phyloP scores from a whole-genome alignment of 2,888 invertebrate genomes.

The Ornithoptera priamus region DNA sequence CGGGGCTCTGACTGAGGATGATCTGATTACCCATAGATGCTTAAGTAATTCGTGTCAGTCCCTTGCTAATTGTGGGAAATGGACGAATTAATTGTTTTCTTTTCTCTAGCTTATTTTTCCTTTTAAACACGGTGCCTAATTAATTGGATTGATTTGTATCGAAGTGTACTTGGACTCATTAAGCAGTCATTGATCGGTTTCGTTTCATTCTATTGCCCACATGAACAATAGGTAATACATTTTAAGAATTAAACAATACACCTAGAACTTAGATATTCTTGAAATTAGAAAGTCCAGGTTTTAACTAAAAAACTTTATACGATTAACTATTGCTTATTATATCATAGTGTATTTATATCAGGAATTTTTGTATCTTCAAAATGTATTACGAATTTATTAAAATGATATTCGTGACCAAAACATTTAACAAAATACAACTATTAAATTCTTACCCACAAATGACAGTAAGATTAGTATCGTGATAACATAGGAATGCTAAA shows the following conservation, averaged over 20 bases:
- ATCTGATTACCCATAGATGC: slow-evolving; percentile 64
- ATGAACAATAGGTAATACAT: neutral
- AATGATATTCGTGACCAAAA: too few species aligned
- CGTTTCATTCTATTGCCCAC: slow-evolving; percentile 13
- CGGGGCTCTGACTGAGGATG: slow-evolving; percentile 42
- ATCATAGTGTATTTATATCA: too few species aligned
- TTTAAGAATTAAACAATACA: neutral
- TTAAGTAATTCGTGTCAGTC: slow-evolving; percentile 69
- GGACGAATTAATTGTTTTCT: slow-evolving; percentile 73
- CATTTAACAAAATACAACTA: too few species aligned
- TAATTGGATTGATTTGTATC: slow-evolving; percentile 44
- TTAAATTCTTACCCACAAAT: too few species aligned
- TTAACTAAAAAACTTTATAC: too few species aligned
- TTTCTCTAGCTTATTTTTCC: slow-evolving; percentile 58
- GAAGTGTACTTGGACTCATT: slow-evolving; percentile 36
- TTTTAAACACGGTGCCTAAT: slow-evolving; percentile 44
- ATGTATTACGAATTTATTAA: too few species aligned
- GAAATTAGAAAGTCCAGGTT: too few species aligned
- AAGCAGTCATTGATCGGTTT: slow-evolving; percentile 33
- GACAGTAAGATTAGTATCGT: too few species aligned
- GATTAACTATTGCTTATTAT: too few species aligned
- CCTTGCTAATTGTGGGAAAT: slow-evolving; percentile 73
- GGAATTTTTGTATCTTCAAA: too few species aligned
- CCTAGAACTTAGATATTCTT: neutral
- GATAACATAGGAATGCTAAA: neutral